Evolutionary conservation across 2,797 vertebrate species (phyloP).

Genomic region (Parambassis ranga): DNA sequence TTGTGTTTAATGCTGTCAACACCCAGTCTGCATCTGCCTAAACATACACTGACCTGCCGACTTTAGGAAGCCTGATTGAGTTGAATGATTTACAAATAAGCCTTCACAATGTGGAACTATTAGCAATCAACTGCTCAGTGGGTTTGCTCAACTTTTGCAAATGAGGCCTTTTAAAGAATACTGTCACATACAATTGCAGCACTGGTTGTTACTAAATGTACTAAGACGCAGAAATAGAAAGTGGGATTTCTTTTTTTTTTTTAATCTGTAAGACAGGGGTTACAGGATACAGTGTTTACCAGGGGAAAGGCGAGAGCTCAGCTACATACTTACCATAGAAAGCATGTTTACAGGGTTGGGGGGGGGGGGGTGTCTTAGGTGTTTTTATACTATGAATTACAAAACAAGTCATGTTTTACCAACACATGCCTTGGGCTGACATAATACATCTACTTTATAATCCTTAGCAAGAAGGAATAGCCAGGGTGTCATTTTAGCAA

Average conservation of each 20-base stretch:
- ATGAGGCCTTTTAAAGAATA: neutral
- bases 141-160: neutral
- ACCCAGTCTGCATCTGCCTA: too few species aligned
- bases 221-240: too few species aligned
- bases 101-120: neutral
- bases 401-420: neutral
- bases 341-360: too few species aligned
- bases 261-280: neutral
- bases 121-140: too few species aligned
- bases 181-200: neutral
- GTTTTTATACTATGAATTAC: neutral
- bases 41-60: too few species aligned
- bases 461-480: neutral
- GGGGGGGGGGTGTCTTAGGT: neutral
- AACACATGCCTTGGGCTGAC: neutral
- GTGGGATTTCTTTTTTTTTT: neutral
- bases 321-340: slow-evolving; percentile 46
- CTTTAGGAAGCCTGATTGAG: neutral
- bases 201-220: too few species aligned
- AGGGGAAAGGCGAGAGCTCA: neutral
- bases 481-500: neutral
- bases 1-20: too few species aligned
- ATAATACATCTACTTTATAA: neutral
- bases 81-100: neutral
- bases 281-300: too few species aligned